Percentiles rank a stretch among this genome's conserved stretches.
Evolutionary conservation across 2,888 invertebrate genomes (phyloP).

Genomic region (Drosophila colorata): DNA sequence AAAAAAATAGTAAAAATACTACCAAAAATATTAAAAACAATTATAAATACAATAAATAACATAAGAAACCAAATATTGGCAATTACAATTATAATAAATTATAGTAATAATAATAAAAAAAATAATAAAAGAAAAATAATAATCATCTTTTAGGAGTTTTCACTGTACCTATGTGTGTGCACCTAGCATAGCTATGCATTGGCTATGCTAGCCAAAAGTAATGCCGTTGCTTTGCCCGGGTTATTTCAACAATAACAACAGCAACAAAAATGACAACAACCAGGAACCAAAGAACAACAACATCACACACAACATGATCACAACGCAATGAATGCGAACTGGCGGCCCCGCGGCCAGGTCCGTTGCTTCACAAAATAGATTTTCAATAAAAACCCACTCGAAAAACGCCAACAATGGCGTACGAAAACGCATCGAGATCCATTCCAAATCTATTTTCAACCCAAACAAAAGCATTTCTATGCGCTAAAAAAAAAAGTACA

Average conservation of each 20-base stretch:
- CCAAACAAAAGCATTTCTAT: conserved; percentile 66
- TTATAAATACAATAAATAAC: too few species aligned
- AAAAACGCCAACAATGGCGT: conserved; percentile 59
- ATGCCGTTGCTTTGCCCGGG: conserved; percentile 60
- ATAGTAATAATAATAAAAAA: too few species aligned
- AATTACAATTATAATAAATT: too few species aligned
- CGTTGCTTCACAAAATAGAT: conserved; percentile 69
- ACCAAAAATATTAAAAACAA: too few species aligned
- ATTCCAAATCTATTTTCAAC: conserved; percentile 73
- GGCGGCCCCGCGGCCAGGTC: conserved; percentile 25
- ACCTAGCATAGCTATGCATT: conserved; percentile 40
- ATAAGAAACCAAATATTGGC: too few species aligned
- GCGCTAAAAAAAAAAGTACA: conserved; percentile 2
- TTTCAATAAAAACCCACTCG: conserved; percentile 76
- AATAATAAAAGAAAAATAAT: too few species aligned
- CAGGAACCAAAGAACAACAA: conserved; percentile 6
- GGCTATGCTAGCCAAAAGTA: conserved; percentile 48
- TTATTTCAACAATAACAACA: conserved; percentile 27
- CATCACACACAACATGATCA: conserved; percentile 51
- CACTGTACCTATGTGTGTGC: neutral
- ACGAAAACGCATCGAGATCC: conserved; percentile 54
- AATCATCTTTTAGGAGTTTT: neutral
- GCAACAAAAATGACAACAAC: conserved; percentile 10
- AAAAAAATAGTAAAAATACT: too few species aligned
- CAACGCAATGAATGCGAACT: conserved; percentile 62